Evolutionary conservation across 2,113 vertebrate genomes (phyloP).

Genomic region (Lathamus discolor): DNA sequence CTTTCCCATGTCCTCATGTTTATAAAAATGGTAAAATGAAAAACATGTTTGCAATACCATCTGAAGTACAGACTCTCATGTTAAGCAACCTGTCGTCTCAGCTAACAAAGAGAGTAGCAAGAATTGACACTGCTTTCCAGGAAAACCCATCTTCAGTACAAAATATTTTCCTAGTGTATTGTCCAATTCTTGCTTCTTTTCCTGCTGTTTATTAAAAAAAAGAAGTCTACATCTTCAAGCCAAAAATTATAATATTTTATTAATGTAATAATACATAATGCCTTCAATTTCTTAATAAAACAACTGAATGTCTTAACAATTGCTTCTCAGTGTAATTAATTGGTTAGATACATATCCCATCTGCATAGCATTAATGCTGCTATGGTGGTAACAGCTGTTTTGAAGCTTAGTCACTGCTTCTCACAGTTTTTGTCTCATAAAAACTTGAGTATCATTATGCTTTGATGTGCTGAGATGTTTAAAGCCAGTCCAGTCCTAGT

Average conservation of each 20-base stretch:
- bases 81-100: neutral
- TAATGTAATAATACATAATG: neutral
- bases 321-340: neutral
- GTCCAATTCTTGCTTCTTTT: neutral
- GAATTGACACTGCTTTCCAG: neutral
- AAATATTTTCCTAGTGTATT: neutral
- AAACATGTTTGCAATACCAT: neutral
- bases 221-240: neutral
- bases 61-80: neutral
- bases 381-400: neutral
- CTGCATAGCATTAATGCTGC: neutral
- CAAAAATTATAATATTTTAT: neutral
- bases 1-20: neutral
- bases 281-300: neutral
- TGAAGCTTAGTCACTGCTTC: neutral
- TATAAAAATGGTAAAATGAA: neutral
- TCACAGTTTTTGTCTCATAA: neutral
- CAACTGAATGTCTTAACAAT: neutral
- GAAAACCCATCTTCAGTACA: neutral
- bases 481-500: neutral
- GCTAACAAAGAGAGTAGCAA: neutral
- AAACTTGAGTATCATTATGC: neutral
- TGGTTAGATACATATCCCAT: neutral
- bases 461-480: neutral
- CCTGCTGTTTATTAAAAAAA: neutral